Evolutionary conservation across 2,113 vertebrate species (phyloP), one percentile per base, ranked within the genome.

Genomic region (Sander lucioperca): DNA sequence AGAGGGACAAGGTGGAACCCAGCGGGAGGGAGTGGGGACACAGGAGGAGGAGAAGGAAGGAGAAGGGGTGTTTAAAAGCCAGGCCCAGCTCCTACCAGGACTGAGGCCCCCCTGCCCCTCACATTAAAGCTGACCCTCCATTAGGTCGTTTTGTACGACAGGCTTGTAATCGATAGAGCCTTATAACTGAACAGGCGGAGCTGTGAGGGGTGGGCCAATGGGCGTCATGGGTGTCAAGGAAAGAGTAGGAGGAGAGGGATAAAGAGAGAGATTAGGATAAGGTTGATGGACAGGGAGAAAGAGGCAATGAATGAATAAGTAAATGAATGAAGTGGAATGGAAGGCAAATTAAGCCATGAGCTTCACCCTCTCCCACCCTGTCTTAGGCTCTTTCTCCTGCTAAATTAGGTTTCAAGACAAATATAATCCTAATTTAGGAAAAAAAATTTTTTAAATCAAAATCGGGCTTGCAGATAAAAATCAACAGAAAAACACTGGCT

Each of bases 91-190:
- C 80, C 72, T 71, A 84, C 84, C 65, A 73, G 65, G 82, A 67
- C 71, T 3, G 23, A 85, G 88, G 77, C 94, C 94, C 95, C 95
- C 94, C 95, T 96, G 18, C 73, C 95, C 95, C 96, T 80, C 96
- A 85, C 88, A 97, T 98, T 98, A 97, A 96, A 95, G 89, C 94
- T 96, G 96, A 97, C 97, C 96, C 95, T 95, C 95, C 96, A 95
- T 97, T 97, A 96, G 96, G 93, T 94, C 90, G 94, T 95, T 96
- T 95, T 95, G 96, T 97, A 93, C 84, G 73, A 93, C 89, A 86
- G 94, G 89, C 94, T 96, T 96, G 96, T 97, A 96, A 97, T 98
- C 95, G 96, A 97, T 97, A 94, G 96, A 96, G 94, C 91, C 93
- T 93, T 94, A 81, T 86, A 88, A 94, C 92, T 77, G 94, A 86